Evolutionary conservation across 2,888 invertebrate genomes (phyloP).

Genomic region (Volucella inanis): DNA sequence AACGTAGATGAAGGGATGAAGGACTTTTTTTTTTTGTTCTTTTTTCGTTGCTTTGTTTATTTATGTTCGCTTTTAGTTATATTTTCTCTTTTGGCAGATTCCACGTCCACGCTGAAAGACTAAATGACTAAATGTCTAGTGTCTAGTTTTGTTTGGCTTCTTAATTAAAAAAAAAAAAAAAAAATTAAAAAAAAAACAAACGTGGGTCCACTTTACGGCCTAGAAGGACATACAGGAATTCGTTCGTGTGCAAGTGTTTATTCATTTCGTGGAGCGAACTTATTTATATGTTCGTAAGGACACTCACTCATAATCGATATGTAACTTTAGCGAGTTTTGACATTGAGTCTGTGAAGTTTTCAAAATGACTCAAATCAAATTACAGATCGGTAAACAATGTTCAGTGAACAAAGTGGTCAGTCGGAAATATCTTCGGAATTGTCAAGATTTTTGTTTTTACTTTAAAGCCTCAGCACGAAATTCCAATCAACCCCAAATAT

Average conservation of each 20-base stretch:
- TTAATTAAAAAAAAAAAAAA: conserved; percentile 67
- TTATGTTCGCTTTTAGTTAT: conserved; percentile 62
- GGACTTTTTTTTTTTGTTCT: conserved; percentile 9
- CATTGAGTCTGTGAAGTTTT: too few species aligned
- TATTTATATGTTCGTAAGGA: too few species aligned
- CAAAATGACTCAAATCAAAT: too few species aligned
- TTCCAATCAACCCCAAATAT: too few species aligned
- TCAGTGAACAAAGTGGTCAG: too few species aligned
- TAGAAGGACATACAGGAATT: conserved; percentile 16
- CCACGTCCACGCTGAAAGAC: conserved; percentile 47
- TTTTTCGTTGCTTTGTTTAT: conserved; percentile 42
- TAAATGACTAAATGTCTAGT: conserved; percentile 64
- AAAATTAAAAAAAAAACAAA: conserved; percentile 25
- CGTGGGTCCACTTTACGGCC: conserved; percentile 42
- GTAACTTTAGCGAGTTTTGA: too few species aligned
- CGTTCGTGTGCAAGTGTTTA: conserved; percentile 11
- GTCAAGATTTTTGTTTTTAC: too few species aligned
- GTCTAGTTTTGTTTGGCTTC: conserved; percentile 73
- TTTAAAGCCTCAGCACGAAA: too few species aligned
- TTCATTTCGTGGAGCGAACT: too few species aligned
- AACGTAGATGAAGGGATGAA: conserved; percentile 56
- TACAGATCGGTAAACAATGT: too few species aligned
- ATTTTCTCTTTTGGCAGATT: conserved; percentile 39
- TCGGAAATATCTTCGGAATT: too few species aligned
- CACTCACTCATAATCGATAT: too few species aligned